phyloP scores from a whole-genome alignment of 2,888 invertebrate genomes.

The Stramonita haemastoma region DNA sequence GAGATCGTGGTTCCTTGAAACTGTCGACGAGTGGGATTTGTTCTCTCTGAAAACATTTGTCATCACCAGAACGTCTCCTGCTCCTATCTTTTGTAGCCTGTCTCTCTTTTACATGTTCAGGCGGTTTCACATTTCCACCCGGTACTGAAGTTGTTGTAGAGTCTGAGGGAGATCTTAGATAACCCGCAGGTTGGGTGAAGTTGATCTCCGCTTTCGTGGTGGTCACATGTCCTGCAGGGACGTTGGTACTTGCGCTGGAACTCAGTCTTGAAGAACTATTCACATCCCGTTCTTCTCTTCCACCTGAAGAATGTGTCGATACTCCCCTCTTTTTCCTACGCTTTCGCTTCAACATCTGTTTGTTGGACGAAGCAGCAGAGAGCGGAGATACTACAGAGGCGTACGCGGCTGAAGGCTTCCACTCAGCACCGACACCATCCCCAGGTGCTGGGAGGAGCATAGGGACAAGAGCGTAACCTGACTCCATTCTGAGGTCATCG shows the following conservation, averaged over 20 bases:
- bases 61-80: background rate
- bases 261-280: conserved; percentile 50
- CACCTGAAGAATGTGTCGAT: background rate
- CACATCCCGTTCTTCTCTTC: conserved; percentile 46
- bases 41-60: conserved; percentile 1
- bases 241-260: conserved; percentile 12
- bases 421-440: conserved; percentile 46
- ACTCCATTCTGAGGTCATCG: conserved; percentile 56
- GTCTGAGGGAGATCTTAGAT: background rate
- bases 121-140: background rate
- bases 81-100: background rate
- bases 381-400: conserved; percentile 26
- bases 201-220: conserved; percentile 24
- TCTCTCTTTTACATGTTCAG: too few species aligned
- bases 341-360: conserved; percentile 60
- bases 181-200: background rate
- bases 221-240: conserved; percentile 17
- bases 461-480: conserved; percentile 61
- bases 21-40: conserved; percentile 25
- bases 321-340: conserved; percentile 50
- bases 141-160: too few species aligned
- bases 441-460: conserved; percentile 60
- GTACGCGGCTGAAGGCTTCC: conserved; percentile 50
- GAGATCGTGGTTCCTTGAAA: conserved; percentile 30
- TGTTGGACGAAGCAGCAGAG: conserved; percentile 55